Conservation (phyloP, 37 sponge, comb jelly and placozoan species). For the Diacarnus erythraeanus region DNA sequence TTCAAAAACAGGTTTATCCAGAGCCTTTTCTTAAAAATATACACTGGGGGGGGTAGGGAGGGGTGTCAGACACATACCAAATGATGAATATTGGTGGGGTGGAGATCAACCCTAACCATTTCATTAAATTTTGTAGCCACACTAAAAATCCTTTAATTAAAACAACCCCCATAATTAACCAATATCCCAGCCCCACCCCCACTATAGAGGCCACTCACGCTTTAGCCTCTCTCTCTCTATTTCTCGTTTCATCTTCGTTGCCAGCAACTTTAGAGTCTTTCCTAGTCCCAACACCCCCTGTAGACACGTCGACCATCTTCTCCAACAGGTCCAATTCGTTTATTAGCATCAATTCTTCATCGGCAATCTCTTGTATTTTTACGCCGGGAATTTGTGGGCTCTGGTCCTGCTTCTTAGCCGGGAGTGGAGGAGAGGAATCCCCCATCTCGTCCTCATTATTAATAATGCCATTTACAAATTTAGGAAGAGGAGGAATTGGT, state of each 20-base stretch:
- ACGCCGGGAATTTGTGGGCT: background rate
- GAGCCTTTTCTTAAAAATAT: too few species aligned
- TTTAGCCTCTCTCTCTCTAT: background rate
- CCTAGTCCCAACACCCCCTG: background rate
- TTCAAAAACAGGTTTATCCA: too few species aligned
- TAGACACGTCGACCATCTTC: background rate
- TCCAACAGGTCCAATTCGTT: constrained; percentile 24
- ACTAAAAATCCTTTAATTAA: too few species aligned
- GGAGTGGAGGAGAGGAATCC: constrained; percentile 15
- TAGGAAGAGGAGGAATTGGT: constrained; percentile 25
- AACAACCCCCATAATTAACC: too few species aligned
- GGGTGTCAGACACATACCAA: too few species aligned
- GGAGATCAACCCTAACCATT: too few species aligned
- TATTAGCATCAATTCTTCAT: constrained; percentile 23
- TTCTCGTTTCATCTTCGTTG: background rate
- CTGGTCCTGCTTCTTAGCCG: constrained; percentile 7
- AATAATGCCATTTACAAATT: background rate
- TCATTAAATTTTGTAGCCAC: too few species aligned
- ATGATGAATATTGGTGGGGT: too few species aligned
- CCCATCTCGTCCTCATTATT: background rate
- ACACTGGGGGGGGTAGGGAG: too few species aligned
- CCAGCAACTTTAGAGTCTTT: background rate
- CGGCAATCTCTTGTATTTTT: background rate
- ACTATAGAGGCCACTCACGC: too few species aligned
- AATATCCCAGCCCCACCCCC: too few species aligned